phyloP scores from a whole-genome alignment of 2,797 vertebrate species.

The Zenarchopterus dispar region DNA sequence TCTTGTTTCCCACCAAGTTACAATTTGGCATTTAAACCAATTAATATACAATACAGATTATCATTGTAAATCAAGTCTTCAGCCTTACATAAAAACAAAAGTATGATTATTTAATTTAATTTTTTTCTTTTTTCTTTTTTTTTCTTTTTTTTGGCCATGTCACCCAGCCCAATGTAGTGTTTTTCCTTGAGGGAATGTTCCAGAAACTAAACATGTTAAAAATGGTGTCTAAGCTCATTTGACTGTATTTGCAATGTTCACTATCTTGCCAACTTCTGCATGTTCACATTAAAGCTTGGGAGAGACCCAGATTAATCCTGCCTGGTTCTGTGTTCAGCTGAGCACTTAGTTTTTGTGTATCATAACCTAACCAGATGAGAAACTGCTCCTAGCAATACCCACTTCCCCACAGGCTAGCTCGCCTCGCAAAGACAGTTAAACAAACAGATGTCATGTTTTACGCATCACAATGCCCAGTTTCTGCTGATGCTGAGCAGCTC shows the following conservation, averaged over 20 bases:
- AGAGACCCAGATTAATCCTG: slow-evolving; percentile 12
- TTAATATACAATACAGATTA: too few species aligned
- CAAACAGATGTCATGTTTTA: slow-evolving; percentile 45
- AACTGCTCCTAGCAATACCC: slow-evolving; percentile 37
- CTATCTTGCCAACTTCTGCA: too few species aligned
- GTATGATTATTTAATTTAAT: too few species aligned
- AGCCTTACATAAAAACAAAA: too few species aligned
- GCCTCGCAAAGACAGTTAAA: slow-evolving; percentile 27
- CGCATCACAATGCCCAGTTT: slow-evolving; percentile 37
- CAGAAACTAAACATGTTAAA: slow-evolving; percentile 1
- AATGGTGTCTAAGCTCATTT: slow-evolving; percentile 2
- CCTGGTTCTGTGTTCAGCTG: slow-evolving; percentile 23
- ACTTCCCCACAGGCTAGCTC: slow-evolving; percentile 17
- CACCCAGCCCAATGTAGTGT: not conserved
- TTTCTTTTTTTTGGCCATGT: not conserved
- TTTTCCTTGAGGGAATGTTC: slow-evolving; percentile 8
- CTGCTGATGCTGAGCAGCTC: slow-evolving; percentile 42
- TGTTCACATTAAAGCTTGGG: slow-evolving; percentile 15
- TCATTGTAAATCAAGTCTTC: too few species aligned
- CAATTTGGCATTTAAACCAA: too few species aligned
- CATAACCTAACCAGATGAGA: slow-evolving; percentile 28
- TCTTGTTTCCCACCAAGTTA: too few species aligned
- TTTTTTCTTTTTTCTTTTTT: not conserved
- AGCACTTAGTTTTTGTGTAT: slow-evolving; percentile 29
- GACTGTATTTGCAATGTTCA: too few species aligned